Evolutionary conservation across 2,113 vertebrate species (phyloP).

Genomic region (Anarrhichthys ocellatus): DNA sequence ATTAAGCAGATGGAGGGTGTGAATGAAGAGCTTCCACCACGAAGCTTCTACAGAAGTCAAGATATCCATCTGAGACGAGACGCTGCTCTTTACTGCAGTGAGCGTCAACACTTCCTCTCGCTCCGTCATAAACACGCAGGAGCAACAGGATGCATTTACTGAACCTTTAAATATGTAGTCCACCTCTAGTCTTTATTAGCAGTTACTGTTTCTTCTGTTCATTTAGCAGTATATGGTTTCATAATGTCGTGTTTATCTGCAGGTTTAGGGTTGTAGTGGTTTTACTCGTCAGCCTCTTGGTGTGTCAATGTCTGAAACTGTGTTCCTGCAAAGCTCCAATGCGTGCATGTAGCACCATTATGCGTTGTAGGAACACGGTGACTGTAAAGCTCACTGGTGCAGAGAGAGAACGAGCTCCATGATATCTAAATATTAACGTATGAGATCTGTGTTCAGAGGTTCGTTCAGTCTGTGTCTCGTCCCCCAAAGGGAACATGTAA

Average conservation of each 20-base stretch:
- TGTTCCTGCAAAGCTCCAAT: background rate
- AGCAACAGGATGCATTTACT: background rate
- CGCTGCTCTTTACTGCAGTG: background rate
- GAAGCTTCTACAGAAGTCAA: background rate
- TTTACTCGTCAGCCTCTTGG: background rate
- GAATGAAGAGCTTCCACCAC: conserved; percentile 12
- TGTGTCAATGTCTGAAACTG: no score
- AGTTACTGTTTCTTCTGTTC: background rate
- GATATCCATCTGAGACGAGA: background rate
- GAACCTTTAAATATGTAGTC: background rate
- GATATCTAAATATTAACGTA: background rate
- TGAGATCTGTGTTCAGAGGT: background rate
- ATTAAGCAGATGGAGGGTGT: conserved; percentile 19
- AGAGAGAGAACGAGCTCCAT: no score
- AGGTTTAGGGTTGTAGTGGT: background rate
- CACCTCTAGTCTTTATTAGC: background rate
- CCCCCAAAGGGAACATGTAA: no score
- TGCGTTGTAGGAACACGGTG: no score
- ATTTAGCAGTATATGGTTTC: background rate
- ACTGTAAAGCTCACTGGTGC: no score
- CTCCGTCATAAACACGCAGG: background rate
- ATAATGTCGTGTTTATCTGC: background rate
- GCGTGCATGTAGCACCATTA: no score
- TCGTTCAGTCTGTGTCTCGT: background rate
- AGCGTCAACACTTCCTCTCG: conserved; percentile 27